A percentile compares a stretch with the other conserved stretches of the same genome.
phyloP scores from a whole-genome alignment of 2,113 vertebrate species.

The Sialia sialis region DNA sequence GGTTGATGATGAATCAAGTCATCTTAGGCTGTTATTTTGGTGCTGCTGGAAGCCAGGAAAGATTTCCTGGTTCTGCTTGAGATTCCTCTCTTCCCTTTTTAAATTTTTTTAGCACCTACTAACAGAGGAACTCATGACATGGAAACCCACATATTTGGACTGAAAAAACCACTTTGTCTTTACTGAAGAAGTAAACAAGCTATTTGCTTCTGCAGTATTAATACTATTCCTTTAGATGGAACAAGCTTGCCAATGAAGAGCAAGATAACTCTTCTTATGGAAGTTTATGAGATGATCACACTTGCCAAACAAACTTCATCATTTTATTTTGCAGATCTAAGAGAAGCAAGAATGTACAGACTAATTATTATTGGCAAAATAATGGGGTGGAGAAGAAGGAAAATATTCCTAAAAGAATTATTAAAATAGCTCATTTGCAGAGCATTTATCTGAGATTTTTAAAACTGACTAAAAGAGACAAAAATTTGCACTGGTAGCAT shows the following conservation, averaged over 20 bases:
- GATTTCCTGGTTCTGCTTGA: neutral
- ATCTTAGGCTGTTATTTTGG: neutral
- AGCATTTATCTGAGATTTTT: neutral
- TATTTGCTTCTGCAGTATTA: neutral
- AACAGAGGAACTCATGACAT: neutral
- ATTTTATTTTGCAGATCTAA: neutral
- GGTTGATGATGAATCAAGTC: neutral
- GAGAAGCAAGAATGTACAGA: neutral
- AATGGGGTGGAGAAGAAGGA: neutral
- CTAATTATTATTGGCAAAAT: neutral
- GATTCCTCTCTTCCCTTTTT: neutral
- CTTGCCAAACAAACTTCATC: accelerated
- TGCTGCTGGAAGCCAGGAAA: neutral
- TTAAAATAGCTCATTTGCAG: neutral
- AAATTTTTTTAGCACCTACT: neutral
- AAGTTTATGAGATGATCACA: neutral
- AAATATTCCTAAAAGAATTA: neutral
- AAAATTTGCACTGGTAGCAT: neutral
- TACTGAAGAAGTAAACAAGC: neutral
- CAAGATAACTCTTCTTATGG: neutral
- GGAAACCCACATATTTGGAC: neutral
- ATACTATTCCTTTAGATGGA: neutral
- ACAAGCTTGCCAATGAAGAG: neutral
- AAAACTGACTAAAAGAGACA: neutral
- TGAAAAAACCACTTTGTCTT: neutral